Conservation (phyloP, 2,797 vertebrate species). For the Alauda arvensis region DNA sequence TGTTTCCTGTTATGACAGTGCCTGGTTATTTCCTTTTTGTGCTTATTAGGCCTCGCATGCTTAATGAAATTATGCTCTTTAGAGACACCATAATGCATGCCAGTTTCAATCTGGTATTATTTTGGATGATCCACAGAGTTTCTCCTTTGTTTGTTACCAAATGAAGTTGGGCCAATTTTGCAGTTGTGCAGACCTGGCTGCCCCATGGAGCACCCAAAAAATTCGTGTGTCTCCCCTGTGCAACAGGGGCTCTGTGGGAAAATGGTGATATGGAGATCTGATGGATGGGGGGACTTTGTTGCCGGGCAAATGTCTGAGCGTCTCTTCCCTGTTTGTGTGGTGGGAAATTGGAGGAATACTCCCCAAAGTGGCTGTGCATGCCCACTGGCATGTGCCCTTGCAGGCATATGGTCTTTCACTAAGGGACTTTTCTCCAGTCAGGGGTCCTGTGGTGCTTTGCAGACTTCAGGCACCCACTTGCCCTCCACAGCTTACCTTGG, state of each 20-base stretch:
- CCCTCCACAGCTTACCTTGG: background rate
- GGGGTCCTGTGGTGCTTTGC: background rate
- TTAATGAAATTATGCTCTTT: slow-evolving; percentile 19
- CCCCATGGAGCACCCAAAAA: fast-evolving
- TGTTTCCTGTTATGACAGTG: slow-evolving; percentile 41
- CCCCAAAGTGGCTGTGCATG: background rate
- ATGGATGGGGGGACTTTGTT: background rate
- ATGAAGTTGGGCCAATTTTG: background rate
- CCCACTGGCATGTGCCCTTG: background rate
- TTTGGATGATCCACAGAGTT: background rate
- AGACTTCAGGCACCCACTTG: background rate
- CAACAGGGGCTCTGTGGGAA: background rate
- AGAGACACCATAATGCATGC: background rate
- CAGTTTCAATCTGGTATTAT: background rate
- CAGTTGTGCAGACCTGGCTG: background rate
- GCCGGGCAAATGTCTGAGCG: fast-evolving
- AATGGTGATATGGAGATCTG: background rate
- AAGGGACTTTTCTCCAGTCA: background rate
- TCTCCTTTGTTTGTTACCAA: background rate
- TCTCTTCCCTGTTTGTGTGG: background rate
- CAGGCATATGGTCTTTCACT: background rate
- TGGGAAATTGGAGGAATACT: background rate
- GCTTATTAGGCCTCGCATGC: slow-evolving; percentile 27
- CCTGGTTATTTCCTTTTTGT: slow-evolving; percentile 40
- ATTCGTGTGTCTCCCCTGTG: background rate